Evolutionary conservation across 1,140 invertebrate species (phyloP).

Genomic region (Drosophila saltans): DNA sequence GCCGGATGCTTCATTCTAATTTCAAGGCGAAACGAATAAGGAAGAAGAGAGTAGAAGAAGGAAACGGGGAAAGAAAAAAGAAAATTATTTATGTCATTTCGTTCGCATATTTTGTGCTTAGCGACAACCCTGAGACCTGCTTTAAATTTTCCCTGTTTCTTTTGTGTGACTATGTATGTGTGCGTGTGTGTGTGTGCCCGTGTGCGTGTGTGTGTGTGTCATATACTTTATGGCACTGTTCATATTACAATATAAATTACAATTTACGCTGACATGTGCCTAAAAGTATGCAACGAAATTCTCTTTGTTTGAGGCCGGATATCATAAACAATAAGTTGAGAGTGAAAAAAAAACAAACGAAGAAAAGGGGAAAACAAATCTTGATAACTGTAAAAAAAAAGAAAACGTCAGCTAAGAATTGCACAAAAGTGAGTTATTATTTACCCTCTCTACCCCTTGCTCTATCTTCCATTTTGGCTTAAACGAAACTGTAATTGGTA

Average conservation of each 20-base stretch:
- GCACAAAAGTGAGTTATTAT: too few relatives aligned
- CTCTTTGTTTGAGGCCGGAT: slow-evolving; percentile 70
- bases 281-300: slow-evolving; percentile 62
- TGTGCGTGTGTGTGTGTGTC: slow-evolving; percentile 25
- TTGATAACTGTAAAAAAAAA: slow-evolving; percentile 3
- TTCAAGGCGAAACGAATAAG: slow-evolving; percentile 36
- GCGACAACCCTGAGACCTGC: slow-evolving; percentile 39
- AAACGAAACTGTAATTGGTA: not conserved
- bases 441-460: too few relatives aligned
- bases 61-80: not conserved
- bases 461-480: not conserved
- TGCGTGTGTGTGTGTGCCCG: slow-evolving; percentile 27
- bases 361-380: slow-evolving; percentile 3
- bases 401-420: slow-evolving; percentile 3
- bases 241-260: slow-evolving; percentile 77
- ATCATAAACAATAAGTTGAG: slow-evolving; percentile 46
- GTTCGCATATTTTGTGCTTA: slow-evolving; percentile 61
- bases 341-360: slow-evolving; percentile 37
- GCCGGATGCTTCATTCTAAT: slow-evolving; percentile 69
- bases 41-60: slow-evolving; percentile 14
- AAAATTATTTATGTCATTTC: slow-evolving; percentile 35
- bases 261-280: slow-evolving; percentile 72
- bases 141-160: slow-evolving; percentile 67
- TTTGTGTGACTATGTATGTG: slow-evolving; percentile 14
- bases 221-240: slow-evolving; percentile 66